These are phyloP conservation scores for Drosophila vallismaia DNA, from an alignment of 2,888 invertebrate genomes.

Conservation along the genomic window DNA sequence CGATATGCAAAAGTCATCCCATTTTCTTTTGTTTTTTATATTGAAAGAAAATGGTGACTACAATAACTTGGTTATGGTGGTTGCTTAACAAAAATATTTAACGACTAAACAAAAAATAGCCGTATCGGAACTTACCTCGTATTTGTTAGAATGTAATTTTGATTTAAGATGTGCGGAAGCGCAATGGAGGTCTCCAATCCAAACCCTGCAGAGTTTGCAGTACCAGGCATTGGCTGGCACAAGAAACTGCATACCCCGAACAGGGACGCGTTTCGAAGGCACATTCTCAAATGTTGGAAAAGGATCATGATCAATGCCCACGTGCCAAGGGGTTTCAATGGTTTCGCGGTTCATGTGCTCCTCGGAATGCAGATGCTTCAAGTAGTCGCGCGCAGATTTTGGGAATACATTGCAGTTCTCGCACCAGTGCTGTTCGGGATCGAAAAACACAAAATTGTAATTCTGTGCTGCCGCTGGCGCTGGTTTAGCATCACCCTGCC, in stretches of 20 bases:
- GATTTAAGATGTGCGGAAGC: conserved; percentile 94
- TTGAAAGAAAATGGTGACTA: too few relatives aligned
- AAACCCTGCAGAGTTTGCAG: conserved; percentile 93
- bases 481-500: conserved; percentile 60
- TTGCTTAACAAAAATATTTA: too few relatives aligned
- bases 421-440: conserved; percentile 96
- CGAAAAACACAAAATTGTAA: conserved; percentile 93
- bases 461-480: conserved; percentile 33
- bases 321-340: conserved; percentile 83
- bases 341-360: conserved; percentile 87
- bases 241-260: conserved; percentile 94
- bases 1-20: too few relatives aligned
- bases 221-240: conserved; percentile 95
- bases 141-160: conserved; percentile 90
- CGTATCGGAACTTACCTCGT: conserved; percentile 87
- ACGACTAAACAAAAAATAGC: too few relatives aligned
- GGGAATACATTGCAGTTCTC: conserved; percentile 94
- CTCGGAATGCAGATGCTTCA: conserved; percentile 92
- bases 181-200: conserved; percentile 95
- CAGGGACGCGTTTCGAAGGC: conserved; percentile 91
- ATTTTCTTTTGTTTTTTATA: too few relatives aligned
- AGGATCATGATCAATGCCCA: conserved; percentile 84
- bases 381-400: conserved; percentile 92
- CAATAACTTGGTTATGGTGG: too few relatives aligned
- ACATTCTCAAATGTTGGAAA: conserved; percentile 89